A percentile compares a stretch with the other conserved stretches of the same genome.
phyloP scores from a whole-genome alignment of 2,797 vertebrate genomes.

The Leptoclinus maculatus region DNA sequence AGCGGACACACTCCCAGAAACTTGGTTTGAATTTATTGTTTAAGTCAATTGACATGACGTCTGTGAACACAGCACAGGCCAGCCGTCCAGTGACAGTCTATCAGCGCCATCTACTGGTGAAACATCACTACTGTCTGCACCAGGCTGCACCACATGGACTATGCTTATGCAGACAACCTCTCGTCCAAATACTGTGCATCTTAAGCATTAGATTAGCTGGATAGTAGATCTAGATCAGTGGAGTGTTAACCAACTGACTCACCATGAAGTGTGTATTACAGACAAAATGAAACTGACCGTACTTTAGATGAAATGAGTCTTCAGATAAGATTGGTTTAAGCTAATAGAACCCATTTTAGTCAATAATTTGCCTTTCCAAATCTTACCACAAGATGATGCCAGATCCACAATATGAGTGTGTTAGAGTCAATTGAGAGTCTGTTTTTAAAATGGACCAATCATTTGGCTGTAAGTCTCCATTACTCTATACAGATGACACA shows the following conservation, averaged over 20 bases:
- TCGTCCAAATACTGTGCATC: background rate
- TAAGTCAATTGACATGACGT: background rate
- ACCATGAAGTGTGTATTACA: background rate
- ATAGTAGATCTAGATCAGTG: background rate
- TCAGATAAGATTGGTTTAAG: background rate
- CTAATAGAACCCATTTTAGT: background rate
- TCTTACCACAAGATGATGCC: slow-evolving; percentile 63
- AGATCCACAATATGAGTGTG: slow-evolving; percentile 15
- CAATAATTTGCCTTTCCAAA: slow-evolving; percentile 6
- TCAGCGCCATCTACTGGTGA: slow-evolving; percentile 33
- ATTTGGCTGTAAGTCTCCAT: background rate
- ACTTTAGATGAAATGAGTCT: background rate
- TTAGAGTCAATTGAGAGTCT: background rate
- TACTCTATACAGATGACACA: background rate
- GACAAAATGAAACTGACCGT: background rate
- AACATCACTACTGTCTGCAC: background rate
- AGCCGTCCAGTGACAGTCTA: background rate
- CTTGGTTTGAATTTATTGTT: accelerated
- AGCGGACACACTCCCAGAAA: background rate
- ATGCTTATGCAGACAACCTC: background rate
- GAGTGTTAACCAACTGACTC: background rate
- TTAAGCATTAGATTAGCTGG: background rate
- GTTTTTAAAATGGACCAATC: background rate
- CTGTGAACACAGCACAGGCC: slow-evolving; percentile 38
- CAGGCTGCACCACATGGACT: background rate